Base-by-base conservation (phyloP, 2,888 invertebrate genomes). In the Choreutis nemorana region DNA sequence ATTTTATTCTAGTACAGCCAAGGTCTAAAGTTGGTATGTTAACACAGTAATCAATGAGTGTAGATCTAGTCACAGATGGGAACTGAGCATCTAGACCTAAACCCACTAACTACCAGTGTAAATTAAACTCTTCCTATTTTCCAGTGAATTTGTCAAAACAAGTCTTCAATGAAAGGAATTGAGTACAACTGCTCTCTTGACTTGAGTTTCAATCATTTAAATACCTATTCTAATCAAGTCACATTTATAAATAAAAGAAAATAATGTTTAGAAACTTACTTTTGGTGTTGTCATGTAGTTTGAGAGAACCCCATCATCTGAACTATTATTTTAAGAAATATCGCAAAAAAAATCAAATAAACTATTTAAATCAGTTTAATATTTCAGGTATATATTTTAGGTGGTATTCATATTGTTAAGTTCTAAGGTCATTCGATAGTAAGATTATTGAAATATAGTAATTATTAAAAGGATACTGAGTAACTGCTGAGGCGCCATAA, bases 21-120 rank as follows among this genome's bases (percentile, higher is more conserved):
- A n/a, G n/a, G n/a, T n/a, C n/a, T n/a, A n/a, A n/a, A n/a, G n/a
- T n/a, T n/a, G n/a, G n/a, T n/a, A n/a, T n/a, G n/a, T n/a, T n/a
- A n/a, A n/a, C n/a, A n/a, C n/a, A 55, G 70, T 70, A 78, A 71
- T 89, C 87, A 88, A 89, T 89, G 89, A 89, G 89, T 89, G 89
- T 89, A 88, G 89, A 89, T 89, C 89, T 90, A 89, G 89, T 90
- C 89, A 90, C 89, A 86, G 65, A 40, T 61, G 41, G 50, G 37
- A 48, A 82, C 83, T 84, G 86, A 72, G 81, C 26, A 68, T 84
- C 86, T 81, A 87, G 86, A 88, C 81, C 83, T 83, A 82, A 83
- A 87, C 86, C 83, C 91, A 88, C 81, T 83, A 35, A 55, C 45
- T 41, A 48, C 55, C 51, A 46, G 35, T 44, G 58, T 50, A 44